Percentiles rank a stretch among this genome's conserved stretches.
Conservation (phyloP, 53 echinoderm and acorn worm genomes). For the Holothuria scabra region DNA sequence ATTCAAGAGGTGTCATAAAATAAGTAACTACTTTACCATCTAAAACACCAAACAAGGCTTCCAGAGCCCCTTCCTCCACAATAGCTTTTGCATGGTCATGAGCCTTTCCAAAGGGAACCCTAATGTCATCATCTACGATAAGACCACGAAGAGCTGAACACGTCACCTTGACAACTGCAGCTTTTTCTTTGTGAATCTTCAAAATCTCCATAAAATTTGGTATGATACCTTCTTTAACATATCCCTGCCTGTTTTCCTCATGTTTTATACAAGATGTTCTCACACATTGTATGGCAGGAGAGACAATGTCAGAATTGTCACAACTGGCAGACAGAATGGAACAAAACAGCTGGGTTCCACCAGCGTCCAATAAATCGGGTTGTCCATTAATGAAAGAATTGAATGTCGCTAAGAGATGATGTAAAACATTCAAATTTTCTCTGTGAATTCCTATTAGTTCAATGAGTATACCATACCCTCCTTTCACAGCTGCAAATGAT, state of each 20-base stretch:
- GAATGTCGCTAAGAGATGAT: conserved; percentile 48
- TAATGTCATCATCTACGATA: conserved; percentile 86
- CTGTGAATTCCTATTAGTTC: conserved; percentile 61
- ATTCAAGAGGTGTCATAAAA: too few relatives aligned
- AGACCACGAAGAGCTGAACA: conserved; percentile 73
- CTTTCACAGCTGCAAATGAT: conserved; percentile 76
- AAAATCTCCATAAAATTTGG: conserved; percentile 60
- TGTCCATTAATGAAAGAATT: conserved; percentile 85
- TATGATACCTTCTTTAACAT: conserved; percentile 77
- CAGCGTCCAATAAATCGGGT: conserved; percentile 78
- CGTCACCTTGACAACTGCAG: conserved; percentile 63
- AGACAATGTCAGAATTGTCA: neutral
- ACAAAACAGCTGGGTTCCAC: conserved; percentile 65
- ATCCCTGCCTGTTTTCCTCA: conserved; percentile 82
- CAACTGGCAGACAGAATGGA: conserved; percentile 6
- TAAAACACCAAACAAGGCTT: conserved; percentile 63
- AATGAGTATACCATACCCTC: conserved; percentile 78
- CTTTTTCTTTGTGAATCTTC: conserved; percentile 40
- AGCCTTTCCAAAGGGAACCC: conserved; percentile 93
- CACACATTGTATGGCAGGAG: conserved; percentile 55
- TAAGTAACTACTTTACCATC: conserved; percentile 56
- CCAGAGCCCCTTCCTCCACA: conserved; percentile 86
- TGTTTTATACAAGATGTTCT: conserved; percentile 89
- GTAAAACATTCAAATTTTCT: conserved; percentile 52
- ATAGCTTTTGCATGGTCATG: conserved; percentile 98